Evolutionary conservation across 2,113 vertebrate species (phyloP).

Genomic region (Halichoerus grypus): DNA sequence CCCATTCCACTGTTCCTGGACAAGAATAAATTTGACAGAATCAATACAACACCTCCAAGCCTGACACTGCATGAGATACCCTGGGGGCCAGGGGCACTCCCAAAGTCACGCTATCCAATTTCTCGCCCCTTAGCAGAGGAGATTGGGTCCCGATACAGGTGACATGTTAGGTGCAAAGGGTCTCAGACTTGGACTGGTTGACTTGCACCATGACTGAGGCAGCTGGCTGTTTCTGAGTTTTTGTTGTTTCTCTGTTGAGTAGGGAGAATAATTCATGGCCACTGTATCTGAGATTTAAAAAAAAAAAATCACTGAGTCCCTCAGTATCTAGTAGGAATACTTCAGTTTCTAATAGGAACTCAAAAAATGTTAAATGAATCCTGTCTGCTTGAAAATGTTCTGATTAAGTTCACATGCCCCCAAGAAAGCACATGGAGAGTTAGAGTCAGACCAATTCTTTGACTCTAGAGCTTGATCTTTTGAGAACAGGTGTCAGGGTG

Average conservation of each 20-base stretch:
- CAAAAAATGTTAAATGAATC: background rate
- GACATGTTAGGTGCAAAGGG: background rate
- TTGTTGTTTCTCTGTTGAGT: background rate
- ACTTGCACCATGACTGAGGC: background rate
- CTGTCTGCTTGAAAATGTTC: background rate
- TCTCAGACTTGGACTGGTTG: background rate
- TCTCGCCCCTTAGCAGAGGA: background rate
- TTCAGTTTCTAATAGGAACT: background rate
- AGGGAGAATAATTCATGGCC: background rate
- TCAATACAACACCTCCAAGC: rapidly evolving
- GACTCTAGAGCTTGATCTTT: background rate
- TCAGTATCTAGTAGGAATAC: background rate
- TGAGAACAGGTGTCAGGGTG: background rate
- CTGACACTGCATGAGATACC: background rate
- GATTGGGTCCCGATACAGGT: too few species aligned
- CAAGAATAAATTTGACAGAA: background rate
- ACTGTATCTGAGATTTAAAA: background rate
- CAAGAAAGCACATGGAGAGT: background rate
- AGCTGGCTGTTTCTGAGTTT: background rate
- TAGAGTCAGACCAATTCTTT: background rate
- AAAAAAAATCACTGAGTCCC: background rate
- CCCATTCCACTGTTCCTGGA: background rate
- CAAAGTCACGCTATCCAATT: background rate
- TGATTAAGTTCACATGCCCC: background rate
- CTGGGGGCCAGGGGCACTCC: rapidly evolving